Percentiles rank a stretch among this genome's conserved stretches.
These are phyloP conservation scores for Melanostoma scalare DNA, from an alignment of 2,888 invertebrate species.

Conservation along the genomic window DNA sequence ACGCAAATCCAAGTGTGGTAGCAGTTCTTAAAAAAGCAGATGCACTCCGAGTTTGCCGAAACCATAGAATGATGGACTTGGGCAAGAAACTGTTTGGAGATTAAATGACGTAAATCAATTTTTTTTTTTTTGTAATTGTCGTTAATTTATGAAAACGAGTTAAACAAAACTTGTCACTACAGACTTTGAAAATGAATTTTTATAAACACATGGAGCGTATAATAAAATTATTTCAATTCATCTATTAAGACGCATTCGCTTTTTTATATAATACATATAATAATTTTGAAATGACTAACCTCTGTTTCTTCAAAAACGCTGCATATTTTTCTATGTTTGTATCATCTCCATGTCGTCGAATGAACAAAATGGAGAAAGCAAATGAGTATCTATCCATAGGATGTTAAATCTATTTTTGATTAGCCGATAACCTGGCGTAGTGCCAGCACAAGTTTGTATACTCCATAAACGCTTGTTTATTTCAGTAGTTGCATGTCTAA, in stretches of 20 bases:
- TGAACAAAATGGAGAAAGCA: constrained; percentile 56
- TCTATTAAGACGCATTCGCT: constrained; percentile 13
- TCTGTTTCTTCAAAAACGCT: constrained; percentile 28
- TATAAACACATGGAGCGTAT: constrained; percentile 31
- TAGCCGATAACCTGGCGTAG: constrained; percentile 62
- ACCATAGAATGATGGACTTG: constrained; percentile 93
- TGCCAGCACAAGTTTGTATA: constrained; percentile 55
- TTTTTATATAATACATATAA: constrained; percentile 25
- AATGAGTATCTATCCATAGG: constrained; percentile 18
- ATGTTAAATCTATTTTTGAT: constrained; percentile 68
- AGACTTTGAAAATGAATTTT: constrained; percentile 40
- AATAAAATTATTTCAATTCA: constrained; percentile 43
- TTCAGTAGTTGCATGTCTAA: constrained; percentile 20
- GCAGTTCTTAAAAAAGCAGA: constrained; percentile 91
- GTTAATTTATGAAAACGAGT: constrained; percentile 37
- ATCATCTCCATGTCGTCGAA: constrained; percentile 32
- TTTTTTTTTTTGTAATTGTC: constrained; percentile 20
- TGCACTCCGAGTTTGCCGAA: constrained; percentile 91
- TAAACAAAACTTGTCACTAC: constrained; percentile 24
- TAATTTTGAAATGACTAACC: background rate
- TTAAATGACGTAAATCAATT: constrained; percentile 81
- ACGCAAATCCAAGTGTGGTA: constrained; percentile 89
- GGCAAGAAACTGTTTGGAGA: constrained; percentile 94
- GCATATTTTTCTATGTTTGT: constrained; percentile 24
- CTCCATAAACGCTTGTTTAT: constrained; percentile 53